These are phyloP conservation scores for Microctonus brassicae DNA, from an alignment of 2,888 invertebrate genomes.

Conservation along the genomic window DNA sequence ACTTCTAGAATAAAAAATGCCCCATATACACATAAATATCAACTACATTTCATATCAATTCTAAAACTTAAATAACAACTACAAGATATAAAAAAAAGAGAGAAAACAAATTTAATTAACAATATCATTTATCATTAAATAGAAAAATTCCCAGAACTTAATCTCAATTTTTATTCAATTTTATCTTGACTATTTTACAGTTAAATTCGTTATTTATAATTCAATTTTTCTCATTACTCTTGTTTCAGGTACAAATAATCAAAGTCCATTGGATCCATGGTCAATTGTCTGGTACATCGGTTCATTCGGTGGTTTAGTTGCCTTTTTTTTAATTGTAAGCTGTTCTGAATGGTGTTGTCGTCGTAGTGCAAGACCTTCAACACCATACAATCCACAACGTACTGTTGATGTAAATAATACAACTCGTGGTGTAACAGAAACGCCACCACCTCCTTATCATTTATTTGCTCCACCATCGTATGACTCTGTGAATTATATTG, in stretches of 20 bases:
- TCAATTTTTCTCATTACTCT: background rate
- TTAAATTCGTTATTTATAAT: background rate
- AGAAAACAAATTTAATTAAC: too few species aligned
- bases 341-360: constrained; percentile 74
- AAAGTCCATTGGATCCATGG: constrained; percentile 71
- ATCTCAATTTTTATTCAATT: too few species aligned
- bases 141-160: too few species aligned
- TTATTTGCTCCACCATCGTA: constrained; percentile 73
- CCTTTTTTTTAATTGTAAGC: constrained; percentile 73
- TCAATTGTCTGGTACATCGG: constrained; percentile 74
- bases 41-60: too few species aligned
- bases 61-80: too few species aligned
- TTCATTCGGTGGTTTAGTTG: constrained; percentile 73
- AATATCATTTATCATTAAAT: too few species aligned
- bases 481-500: constrained; percentile 69
- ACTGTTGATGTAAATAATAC: constrained; percentile 22
- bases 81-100: too few species aligned
- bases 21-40: too few species aligned
- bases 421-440: constrained; percentile 55
- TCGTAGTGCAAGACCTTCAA: constrained; percentile 62
- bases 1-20: too few species aligned
- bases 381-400: constrained; percentile 49
- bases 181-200: too few species aligned
- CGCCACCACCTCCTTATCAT: constrained; percentile 73
- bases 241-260: constrained; percentile 53